phyloP scores from a whole-genome alignment of 1,140 invertebrate genomes.

The Zaprionus taronus region DNA sequence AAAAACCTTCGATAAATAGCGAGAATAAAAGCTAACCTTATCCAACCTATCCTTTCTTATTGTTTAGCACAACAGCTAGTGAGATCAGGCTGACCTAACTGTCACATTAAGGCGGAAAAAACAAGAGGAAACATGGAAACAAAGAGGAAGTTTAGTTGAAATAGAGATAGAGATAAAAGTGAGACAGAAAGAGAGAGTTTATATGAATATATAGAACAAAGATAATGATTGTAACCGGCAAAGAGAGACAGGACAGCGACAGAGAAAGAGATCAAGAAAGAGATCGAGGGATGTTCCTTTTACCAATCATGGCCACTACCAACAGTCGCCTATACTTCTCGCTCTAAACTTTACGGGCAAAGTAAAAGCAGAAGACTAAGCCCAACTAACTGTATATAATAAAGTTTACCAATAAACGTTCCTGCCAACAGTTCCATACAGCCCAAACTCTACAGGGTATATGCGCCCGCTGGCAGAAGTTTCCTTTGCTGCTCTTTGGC shows the following conservation, averaged over 20 bases:
- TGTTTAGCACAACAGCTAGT: conserved; percentile 39
- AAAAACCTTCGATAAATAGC: no score
- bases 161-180: neutral
- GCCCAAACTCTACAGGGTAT: conserved; percentile 8
- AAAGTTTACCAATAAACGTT: neutral
- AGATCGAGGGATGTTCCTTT: no score
- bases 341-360: no score
- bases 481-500: conserved; percentile 8
- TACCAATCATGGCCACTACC: no score
- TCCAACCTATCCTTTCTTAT: no score
- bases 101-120: conserved; percentile 8
- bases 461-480: conserved; percentile 19
- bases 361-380: neutral
- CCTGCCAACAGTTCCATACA: no score
- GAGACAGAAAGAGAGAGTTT: neutral
- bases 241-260: neutral
- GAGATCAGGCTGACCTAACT: conserved; percentile 53
- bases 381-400: neutral
- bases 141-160: neutral
- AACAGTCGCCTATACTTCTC: no score
- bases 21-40: no score
- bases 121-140: neutral
- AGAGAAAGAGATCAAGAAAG: neutral
- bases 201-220: no score
- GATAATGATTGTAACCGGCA: neutral